phyloP scores from a whole-genome alignment of 1,140 invertebrate genomes.

The Adelges cooleyi region DNA sequence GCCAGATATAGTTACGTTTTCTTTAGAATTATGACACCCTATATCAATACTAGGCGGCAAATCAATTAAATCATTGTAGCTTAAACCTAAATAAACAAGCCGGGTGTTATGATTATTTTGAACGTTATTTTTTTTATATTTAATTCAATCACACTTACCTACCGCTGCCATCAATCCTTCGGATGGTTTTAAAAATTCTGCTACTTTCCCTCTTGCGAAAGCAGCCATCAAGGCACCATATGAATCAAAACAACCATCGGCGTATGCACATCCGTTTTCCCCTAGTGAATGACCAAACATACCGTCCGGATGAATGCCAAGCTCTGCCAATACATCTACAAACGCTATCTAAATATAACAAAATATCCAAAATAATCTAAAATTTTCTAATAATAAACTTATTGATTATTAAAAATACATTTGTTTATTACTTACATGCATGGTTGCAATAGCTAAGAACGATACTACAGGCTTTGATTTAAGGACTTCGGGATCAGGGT shows the following conservation, averaged over 20 bases:
- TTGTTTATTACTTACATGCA: constrained; percentile 50
- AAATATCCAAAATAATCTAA: too few species aligned
- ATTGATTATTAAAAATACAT: too few species aligned
- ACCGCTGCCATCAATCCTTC: constrained; percentile 31
- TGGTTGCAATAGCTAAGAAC: constrained; percentile 55
- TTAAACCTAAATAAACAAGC: too few species aligned
- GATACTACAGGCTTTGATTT: constrained; percentile 50
- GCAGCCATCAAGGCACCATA: constrained; percentile 72
- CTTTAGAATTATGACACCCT: constrained; percentile 56
- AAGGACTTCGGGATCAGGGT: constrained; percentile 44
- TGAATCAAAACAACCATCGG: constrained; percentile 68
- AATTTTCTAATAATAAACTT: background rate
- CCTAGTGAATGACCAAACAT: constrained; percentile 79
- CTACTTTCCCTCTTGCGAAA: constrained; percentile 40
- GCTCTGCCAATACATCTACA: constrained; percentile 56
- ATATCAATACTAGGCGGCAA: constrained; percentile 53
- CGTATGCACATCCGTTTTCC: constrained; percentile 76
- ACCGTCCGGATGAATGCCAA: constrained; percentile 66
- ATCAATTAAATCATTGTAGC: constrained; percentile 41
- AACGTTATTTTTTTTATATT: too few species aligned
- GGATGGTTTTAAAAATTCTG: background rate
- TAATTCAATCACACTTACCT: constrained; percentile 30
- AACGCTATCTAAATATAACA: constrained; percentile 55
- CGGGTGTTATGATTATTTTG: too few species aligned
- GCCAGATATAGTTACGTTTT: constrained; percentile 57